Base-by-base conservation (phyloP, 2,888 invertebrate species). In the Quadriops clusia region DNA sequence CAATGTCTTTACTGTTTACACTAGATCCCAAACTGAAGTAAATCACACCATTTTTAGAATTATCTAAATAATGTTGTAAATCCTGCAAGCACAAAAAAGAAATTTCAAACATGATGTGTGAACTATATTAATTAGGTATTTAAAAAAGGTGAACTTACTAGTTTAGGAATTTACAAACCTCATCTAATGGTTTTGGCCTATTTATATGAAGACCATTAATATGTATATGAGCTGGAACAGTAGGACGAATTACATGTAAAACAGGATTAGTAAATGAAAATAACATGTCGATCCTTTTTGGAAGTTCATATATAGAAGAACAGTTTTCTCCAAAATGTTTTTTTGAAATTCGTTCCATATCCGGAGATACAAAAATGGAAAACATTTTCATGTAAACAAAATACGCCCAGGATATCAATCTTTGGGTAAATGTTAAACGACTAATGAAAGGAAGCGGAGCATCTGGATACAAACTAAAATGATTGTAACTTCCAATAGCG, bases 381-480 rank as follows among this genome's bases (percentile, higher is more conserved):
- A 17, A 24, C 3, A 16, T 8, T 9, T 20, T 25, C 15, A 31
- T n/a, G 9, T 25, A 3, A 9, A 27, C 13, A 23, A 11, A 17
- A 25, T 20, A 8, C n/a, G 25, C 5, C 10, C 23, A 16, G 22
- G 26, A 26, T 14, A 17, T 9, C 3, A 20, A 6, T 12, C 30
- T 21, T 17, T 28, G 23, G 3, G 21, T 10, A 9, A 35, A 17
- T 12, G 27, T 61, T 28, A 65, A 40, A 36, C 64, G 57, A 26
- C 58, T 53, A 33, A 56, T 57, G 36, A 61, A 59, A 3, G 66
- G 50, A 22, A 64, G 50, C 37, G 67, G 60, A 1, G 64, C 58
- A 42, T 68, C 68, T 13, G 67, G 66, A 46, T 67, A 70, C 10
- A 64, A 43, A 7, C 63, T 47, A 0, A 70, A 68, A 51, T 72